Evolutionary conservation across 2,797 vertebrate species (phyloP).

Genomic region (Arremon aurantiirostris): DNA sequence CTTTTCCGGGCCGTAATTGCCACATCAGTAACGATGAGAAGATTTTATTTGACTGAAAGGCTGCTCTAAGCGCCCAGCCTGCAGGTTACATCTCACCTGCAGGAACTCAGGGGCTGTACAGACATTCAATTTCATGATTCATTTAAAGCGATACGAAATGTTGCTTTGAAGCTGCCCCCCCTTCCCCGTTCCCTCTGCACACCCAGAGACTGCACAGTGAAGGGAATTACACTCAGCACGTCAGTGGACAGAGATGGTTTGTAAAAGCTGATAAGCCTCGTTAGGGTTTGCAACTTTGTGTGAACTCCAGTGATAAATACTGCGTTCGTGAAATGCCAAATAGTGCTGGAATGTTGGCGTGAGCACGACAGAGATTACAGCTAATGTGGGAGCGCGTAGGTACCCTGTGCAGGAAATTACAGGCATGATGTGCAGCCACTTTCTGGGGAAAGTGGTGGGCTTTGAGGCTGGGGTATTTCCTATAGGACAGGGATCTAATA

Average conservation of each 20-base stretch:
- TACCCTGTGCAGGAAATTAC: conserved; percentile 49
- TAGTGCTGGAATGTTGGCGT: conserved; percentile 19
- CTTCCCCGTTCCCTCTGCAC: neutral
- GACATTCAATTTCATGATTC: conserved; percentile 34
- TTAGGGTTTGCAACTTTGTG: conserved; percentile 47
- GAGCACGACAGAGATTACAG: conserved; percentile 43
- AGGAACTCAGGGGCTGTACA: neutral
- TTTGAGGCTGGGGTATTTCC: conserved; percentile 39
- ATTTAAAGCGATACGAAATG: neutral
- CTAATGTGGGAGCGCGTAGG: conserved; percentile 30
- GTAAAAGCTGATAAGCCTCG: conserved; percentile 48
- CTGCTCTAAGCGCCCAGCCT: conserved; percentile 8
- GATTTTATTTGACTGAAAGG: conserved; percentile 35
- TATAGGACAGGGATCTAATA: conserved; percentile 15
- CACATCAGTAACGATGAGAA: neutral
- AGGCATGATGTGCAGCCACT: neutral
- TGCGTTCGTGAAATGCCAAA: conserved; percentile 42
- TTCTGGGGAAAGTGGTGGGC: neutral
- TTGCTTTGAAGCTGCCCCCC: neutral
- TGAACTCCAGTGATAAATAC: conserved; percentile 66
- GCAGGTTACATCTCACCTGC: conserved; percentile 52
- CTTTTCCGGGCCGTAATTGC: neutral
- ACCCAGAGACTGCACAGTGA: neutral
- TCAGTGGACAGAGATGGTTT: conserved; percentile 18
- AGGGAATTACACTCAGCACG: neutral